Percentiles rank a stretch among this genome's conserved stretches.
Conservation (phyloP, 2,797 vertebrate genomes). For the Neoniphon sammara region DNA sequence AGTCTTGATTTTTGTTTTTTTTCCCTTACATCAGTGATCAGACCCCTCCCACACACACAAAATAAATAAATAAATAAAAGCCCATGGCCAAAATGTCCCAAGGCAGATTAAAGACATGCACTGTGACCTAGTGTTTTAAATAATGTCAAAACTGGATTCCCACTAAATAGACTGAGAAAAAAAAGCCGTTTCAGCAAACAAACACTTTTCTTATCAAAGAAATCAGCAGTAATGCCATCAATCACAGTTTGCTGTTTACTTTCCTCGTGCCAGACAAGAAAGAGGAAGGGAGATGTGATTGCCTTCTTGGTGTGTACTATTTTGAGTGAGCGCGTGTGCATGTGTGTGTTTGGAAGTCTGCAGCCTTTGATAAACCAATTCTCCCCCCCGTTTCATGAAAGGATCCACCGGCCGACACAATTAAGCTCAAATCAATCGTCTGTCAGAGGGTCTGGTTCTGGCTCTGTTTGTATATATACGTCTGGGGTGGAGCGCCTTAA, state of each 20-base stretch:
- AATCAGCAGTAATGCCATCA: conserved; percentile 32
- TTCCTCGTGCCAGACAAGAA: too few relatives aligned
- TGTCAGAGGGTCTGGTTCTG: neutral
- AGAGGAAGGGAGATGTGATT: conserved; percentile 25
- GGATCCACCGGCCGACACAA: neutral
- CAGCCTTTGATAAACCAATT: conserved; percentile 13
- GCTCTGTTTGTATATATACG: neutral
- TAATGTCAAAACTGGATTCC: too few relatives aligned
- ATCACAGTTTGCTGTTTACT: conserved; percentile 29
- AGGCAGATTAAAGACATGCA: too few relatives aligned
- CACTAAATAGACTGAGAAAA: too few relatives aligned
- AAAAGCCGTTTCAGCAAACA: too few relatives aligned
- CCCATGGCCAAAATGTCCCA: too few relatives aligned
- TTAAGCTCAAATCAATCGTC: conserved; percentile 13
- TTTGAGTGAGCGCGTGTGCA: conserved; percentile 28
- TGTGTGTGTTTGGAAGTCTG: neutral
- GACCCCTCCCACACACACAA: too few relatives aligned
- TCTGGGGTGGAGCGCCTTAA: neutral
- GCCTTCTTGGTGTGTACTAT: conserved; percentile 22
- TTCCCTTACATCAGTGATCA: too few relatives aligned
- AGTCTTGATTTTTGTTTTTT: too few relatives aligned
- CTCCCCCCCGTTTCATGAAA: neutral
- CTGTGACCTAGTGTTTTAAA: too few relatives aligned
- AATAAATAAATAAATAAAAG: too few relatives aligned
- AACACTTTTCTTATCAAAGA: conserved; percentile 25